These are phyloP conservation scores for Acropora yongei DNA, from an alignment of 64 coral and sea anemone species.

Conservation along the genomic window DNA sequence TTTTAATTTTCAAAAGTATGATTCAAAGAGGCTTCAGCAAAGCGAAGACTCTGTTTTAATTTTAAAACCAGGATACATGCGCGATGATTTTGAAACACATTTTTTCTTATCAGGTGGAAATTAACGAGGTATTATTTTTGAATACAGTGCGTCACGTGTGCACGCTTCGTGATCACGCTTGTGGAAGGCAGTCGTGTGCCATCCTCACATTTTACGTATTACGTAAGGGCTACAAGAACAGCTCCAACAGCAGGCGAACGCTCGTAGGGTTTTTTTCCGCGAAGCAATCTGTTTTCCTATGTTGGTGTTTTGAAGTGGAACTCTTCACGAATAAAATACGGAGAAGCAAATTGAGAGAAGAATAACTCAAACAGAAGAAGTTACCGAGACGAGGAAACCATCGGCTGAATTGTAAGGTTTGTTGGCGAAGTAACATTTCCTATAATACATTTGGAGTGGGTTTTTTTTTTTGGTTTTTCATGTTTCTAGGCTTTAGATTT, in stretches of 20 bases:
- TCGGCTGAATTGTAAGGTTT: neutral
- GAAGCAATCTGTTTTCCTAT: neutral
- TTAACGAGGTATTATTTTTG: neutral
- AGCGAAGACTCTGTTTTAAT: neutral
- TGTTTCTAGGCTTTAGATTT: too few species aligned
- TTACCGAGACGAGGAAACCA: neutral
- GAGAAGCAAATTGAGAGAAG: neutral
- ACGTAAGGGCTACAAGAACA: neutral
- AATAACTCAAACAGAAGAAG: neutral
- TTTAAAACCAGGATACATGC: too few species aligned
- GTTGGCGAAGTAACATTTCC: neutral
- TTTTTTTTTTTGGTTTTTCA: too few species aligned
- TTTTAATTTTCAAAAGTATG: too few species aligned
- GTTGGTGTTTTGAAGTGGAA: neutral
- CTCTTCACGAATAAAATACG: neutral
- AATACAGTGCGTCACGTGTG: neutral
- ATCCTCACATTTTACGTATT: neutral
- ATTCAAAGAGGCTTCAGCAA: too few species aligned
- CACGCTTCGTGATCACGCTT: slow-evolving; percentile 10
- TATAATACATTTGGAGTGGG: neutral
- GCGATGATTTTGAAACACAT: too few species aligned
- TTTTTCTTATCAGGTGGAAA: neutral
- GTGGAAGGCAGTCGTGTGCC: neutral
- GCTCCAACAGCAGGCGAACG: neutral
- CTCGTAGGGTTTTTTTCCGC: neutral